Conservation (phyloP, 2,113 vertebrate genomes). For the Oceanodroma tethys region DNA sequence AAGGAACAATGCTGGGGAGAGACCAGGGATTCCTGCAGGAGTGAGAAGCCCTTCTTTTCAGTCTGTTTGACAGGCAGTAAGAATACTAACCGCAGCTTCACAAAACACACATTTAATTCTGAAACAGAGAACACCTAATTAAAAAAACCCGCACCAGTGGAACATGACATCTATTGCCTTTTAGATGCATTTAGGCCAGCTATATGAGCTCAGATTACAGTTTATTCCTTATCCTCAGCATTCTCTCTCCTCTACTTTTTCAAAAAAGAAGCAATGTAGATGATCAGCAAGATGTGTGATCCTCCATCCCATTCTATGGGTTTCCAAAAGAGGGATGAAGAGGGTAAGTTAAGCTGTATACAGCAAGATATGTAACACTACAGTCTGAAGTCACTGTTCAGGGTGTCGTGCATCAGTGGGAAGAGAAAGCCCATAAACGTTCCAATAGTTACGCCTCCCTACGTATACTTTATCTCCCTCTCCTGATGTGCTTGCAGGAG, state of each 20-base stretch:
- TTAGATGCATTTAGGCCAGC: not conserved
- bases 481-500: not conserved
- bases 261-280: not conserved
- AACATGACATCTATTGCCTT: not conserved
- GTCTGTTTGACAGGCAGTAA: not conserved
- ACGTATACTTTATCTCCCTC: not conserved
- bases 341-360: not conserved
- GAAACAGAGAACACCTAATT: not conserved
- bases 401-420: not conserved
- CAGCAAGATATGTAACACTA: not conserved
- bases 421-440: not conserved
- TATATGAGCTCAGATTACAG: not conserved
- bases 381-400: not conserved
- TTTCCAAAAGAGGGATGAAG: not conserved
- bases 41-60: not conserved
- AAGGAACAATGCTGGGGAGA: not conserved
- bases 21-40: not conserved
- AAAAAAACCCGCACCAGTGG: not conserved
- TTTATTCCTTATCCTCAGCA: not conserved
- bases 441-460: not conserved
- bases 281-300: not conserved
- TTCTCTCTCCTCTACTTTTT: not conserved
- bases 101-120: not conserved
- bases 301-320: not conserved
- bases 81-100: not conserved